These are phyloP conservation scores for Sebastes fasciatus DNA, from an alignment of 2,113 vertebrate genomes.

Conservation along the genomic window DNA sequence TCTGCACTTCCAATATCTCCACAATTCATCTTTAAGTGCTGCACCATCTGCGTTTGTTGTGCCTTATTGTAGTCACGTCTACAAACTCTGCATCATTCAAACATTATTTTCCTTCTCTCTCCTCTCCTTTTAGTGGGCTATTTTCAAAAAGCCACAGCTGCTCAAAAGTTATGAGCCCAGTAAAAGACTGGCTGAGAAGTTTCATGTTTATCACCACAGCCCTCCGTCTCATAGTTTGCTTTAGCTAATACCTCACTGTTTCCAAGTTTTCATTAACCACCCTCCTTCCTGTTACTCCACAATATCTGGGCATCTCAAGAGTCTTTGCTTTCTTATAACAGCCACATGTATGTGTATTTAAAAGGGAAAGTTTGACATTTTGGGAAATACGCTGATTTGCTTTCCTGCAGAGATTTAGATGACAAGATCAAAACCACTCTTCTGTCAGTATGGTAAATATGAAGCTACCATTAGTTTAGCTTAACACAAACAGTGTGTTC, in stretches of 20 bases:
- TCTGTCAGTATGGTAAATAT: background rate
- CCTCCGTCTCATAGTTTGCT: constrained; percentile 1
- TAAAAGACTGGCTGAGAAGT: constrained; percentile 51
- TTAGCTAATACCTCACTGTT: constrained; percentile 9
- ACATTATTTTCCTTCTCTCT: constrained; percentile 37
- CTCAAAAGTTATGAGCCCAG: constrained; percentile 48
- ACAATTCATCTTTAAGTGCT: constrained; percentile 31
- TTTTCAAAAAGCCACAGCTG: constrained; percentile 64
- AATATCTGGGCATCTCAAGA: background rate
- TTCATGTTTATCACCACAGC: constrained; percentile 26
- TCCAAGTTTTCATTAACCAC: constrained; percentile 46
- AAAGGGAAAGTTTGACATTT: background rate
- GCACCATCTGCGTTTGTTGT: constrained; percentile 42
- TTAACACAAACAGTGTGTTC: background rate
- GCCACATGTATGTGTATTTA: background rate
- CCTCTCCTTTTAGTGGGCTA: constrained; percentile 35
- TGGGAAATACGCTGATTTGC: background rate
- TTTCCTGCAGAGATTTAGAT: too few relatives aligned
- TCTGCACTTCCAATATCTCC: constrained; percentile 19
- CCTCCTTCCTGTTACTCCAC: background rate
- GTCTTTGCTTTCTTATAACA: background rate
- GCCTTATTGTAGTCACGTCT: constrained; percentile 53
- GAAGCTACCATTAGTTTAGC: background rate
- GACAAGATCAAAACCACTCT: background rate
- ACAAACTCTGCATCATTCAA: constrained; percentile 53